phyloP scores from a whole-genome alignment of 2,888 invertebrate species.

The Leucophenga maculata region DNA sequence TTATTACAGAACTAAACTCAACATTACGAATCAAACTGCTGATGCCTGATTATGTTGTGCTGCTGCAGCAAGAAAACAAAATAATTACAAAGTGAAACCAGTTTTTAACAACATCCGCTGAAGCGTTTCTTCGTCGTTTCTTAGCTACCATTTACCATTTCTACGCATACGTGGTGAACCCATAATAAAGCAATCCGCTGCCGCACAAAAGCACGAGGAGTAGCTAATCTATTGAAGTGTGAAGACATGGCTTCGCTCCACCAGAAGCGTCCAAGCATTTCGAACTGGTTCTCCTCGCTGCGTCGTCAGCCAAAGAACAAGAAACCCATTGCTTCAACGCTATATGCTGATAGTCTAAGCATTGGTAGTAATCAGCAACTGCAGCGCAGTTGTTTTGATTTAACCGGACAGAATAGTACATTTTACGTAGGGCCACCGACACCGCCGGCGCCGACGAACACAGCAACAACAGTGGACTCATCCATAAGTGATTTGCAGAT shows the following conservation, averaged over 20 bases:
- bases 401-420: slow-evolving; percentile 43
- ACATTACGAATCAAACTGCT: not conserved
- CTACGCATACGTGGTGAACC: not conserved
- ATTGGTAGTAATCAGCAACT: slow-evolving; percentile 63
- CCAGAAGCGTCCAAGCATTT: slow-evolving; percentile 80
- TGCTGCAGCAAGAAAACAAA: slow-evolving; percentile 8
- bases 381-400: slow-evolving; percentile 72
- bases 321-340: slow-evolving; percentile 52
- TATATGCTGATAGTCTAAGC: slow-evolving; percentile 41
- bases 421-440: slow-evolving; percentile 26
- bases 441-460: not conserved
- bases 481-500: slow-evolving; percentile 39
- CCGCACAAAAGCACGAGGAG: slow-evolving; percentile 27
- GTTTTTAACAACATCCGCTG: slow-evolving; percentile 15
- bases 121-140: too few species aligned
- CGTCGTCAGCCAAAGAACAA: slow-evolving; percentile 75
- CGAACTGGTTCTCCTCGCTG: slow-evolving; percentile 87
- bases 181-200: slow-evolving; percentile 16
- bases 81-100: slow-evolving; percentile 18
- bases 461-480: slow-evolving; percentile 8
- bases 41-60: too few species aligned
- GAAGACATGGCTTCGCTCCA: slow-evolving; percentile 70
- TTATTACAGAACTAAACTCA: slow-evolving; percentile 21
- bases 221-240: slow-evolving; percentile 15
- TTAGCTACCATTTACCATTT: too few species aligned